These are phyloP conservation scores for Marcusenius ussheri DNA, from an alignment of 2,113 vertebrate species.

Conservation along the genomic window DNA sequence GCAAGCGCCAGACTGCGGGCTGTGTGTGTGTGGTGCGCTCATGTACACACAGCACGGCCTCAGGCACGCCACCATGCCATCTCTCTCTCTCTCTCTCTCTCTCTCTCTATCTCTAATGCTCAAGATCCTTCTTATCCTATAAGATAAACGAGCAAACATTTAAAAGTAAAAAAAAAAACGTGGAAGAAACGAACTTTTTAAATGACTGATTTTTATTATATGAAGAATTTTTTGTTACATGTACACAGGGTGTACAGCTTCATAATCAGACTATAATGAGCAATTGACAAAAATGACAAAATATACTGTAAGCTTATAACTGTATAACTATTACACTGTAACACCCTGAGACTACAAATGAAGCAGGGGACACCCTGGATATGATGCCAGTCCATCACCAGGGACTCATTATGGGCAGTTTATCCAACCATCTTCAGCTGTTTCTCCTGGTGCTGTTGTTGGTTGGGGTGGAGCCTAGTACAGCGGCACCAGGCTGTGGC, in stretches of 20 bases:
- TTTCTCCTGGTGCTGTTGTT: neutral
- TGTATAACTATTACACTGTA: neutral
- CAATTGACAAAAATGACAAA: neutral
- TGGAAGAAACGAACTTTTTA: neutral
- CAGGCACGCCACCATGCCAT: neutral
- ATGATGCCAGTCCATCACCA: neutral
- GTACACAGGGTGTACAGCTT: neutral
- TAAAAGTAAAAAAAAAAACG: neutral
- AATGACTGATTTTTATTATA: neutral
- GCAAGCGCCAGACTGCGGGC: slow-evolving; percentile 15
- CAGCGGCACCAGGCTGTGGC: neutral
- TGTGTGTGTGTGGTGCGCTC: neutral
- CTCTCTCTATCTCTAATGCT: neutral
- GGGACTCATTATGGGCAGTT: neutral
- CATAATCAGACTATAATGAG: neutral
- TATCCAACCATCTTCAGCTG: neutral
- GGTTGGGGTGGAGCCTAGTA: neutral
- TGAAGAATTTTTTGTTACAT: neutral
- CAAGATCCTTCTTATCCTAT: neutral
- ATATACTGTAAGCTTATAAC: neutral
- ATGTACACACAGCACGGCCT: neutral
- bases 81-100: neutral
- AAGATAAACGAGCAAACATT: neutral
- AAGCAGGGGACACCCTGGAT: neutral
- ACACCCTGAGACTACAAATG: neutral